Base-by-base conservation (phyloP, 2,113 vertebrate species). In the Mixornis gularis region DNA sequence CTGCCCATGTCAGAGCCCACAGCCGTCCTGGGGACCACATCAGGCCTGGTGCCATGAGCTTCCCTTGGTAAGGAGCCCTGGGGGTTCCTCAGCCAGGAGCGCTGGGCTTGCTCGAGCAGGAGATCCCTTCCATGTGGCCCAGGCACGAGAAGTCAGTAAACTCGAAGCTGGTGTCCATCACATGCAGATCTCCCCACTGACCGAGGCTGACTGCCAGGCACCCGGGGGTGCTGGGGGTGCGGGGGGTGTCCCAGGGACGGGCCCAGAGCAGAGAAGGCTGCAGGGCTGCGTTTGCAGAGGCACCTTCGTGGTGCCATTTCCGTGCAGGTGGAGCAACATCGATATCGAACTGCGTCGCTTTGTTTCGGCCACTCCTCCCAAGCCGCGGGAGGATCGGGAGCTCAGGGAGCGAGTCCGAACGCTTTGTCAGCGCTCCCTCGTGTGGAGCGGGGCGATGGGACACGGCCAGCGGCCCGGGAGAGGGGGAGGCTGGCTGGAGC, bases 1-100 rank as follows among this genome's bases (percentile, higher is more conserved):
- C 34, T 51, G 65, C 60, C 44, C 36, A 3, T 1, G 17, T 0
- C 1, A 55, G 48, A n/a, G 26, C 5, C 30, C 43, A 22, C 14
- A 49, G 25, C 19, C 1, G 1, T 18, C 55, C 34, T 30, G 26
- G 64, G 34, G 69, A 46, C 6, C 1, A 3, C 36, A 55, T 18
- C 46, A 62, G 41, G 19, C 18, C 38, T 25, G 70, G 5, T 46
- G 46, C 40, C 49, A 25, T 0, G 27, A 76, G 8, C 17, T 21
- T 46, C 32, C 21, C n/a, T 21, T 41, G 16, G 13, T 2, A 15
- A 66, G n/a, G 22, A 51, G 51, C 26, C 20, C 16, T 8, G 13
- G 24, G 15, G 3, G 10, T 10, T 43, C 9, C 55, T 64, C 26
- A 46, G 48, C 22, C 34, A 13, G 34, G 17, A 4, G 12, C 15